Evolutionary conservation across 2,888 invertebrate genomes (phyloP).

Genomic region (Clunio marinus): DNA sequence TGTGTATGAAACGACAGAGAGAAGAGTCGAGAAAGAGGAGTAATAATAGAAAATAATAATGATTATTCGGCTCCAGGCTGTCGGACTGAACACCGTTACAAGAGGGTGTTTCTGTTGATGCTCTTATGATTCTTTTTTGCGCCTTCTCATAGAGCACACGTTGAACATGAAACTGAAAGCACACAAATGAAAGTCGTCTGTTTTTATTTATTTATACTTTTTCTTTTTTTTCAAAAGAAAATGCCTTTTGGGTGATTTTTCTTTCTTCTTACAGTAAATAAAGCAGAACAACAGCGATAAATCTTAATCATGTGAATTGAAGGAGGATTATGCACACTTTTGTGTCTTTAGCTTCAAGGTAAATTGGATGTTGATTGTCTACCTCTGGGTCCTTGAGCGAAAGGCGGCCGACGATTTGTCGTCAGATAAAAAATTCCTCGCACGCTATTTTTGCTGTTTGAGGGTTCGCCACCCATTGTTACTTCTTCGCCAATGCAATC

Average conservation of each 20-base stretch:
- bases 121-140: slow-evolving; percentile 23
- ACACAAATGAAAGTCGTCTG: slow-evolving; percentile 35
- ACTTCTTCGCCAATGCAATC: not conserved
- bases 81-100: slow-evolving; percentile 33
- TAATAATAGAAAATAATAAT: slow-evolving; percentile 34
- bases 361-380: not conserved
- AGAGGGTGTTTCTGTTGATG: slow-evolving; percentile 33
- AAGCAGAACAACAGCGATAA: slow-evolving; percentile 27
- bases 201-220: slow-evolving; percentile 19
- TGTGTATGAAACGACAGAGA: slow-evolving; percentile 18
- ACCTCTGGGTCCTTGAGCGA: slow-evolving; percentile 31
- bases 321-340: slow-evolving; percentile 16
- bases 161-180: slow-evolving; percentile 21
- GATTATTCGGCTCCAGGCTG: slow-evolving; percentile 39
- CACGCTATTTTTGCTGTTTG: not conserved
- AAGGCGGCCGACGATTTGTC: slow-evolving; percentile 20
- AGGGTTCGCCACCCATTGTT: slow-evolving; percentile 17
- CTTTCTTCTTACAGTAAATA: not conserved
- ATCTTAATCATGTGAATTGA: slow-evolving; percentile 36
- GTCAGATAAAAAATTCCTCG: slow-evolving; percentile 22
- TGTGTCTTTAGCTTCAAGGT: slow-evolving; percentile 28
- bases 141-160: not conserved
- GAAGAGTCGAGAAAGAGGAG: not conserved
- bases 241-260: slow-evolving; percentile 22
- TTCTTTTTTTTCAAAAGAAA: not conserved